Evolutionary conservation across 2,797 vertebrate species (phyloP), one percentile per base, ranked within the genome.

Genomic region (Pachyuromys duprasi): DNA sequence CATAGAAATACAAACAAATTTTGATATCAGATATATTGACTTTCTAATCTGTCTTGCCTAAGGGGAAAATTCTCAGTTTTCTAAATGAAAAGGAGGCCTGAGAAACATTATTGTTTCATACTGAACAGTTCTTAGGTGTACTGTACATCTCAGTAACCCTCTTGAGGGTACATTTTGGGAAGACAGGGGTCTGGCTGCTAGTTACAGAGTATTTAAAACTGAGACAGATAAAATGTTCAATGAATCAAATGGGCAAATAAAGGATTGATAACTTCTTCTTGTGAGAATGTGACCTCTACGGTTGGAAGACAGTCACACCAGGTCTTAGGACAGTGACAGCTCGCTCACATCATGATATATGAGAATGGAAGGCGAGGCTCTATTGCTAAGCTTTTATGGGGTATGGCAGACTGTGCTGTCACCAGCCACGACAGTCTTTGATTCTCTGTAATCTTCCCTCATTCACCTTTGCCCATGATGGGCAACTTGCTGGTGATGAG

Each of bases 201-300:
- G 63, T 0, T 3, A 7, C 0, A 76, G n/a, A 26, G 82, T 67
- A 83, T 67, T 93, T 76, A 93, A 97, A 86, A 86, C 74, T 90
- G 95, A 53, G 63, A 86, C 20, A 20, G 31, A 79, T 88, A 87
- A 76, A 72, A 75, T 63, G 84, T 93, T 96, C 60, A 91, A 24
- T 93, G 96, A 89, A 55, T 67, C 33, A 90, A 76, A 90, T 14
- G 31, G 67, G 49, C 18, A 49, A 95, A 89, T 28, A 78, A 94
- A 89, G 75, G 1, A 94, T 96, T 95, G 93, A 81, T 78, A 42
- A 78, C 79, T 76, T 76, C 7, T 88, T 53, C 17, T 89, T 17
- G 8, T 57, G 22, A 55, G 55, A 91, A 39, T 67, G 45, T 11
- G 14, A 8, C 11, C 2, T 76, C 75, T 22, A 12, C 4, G 24